These are phyloP conservation scores for Eutrigla gurnardus DNA, from an alignment of 2,797 vertebrate genomes.

Conservation along the genomic window DNA sequence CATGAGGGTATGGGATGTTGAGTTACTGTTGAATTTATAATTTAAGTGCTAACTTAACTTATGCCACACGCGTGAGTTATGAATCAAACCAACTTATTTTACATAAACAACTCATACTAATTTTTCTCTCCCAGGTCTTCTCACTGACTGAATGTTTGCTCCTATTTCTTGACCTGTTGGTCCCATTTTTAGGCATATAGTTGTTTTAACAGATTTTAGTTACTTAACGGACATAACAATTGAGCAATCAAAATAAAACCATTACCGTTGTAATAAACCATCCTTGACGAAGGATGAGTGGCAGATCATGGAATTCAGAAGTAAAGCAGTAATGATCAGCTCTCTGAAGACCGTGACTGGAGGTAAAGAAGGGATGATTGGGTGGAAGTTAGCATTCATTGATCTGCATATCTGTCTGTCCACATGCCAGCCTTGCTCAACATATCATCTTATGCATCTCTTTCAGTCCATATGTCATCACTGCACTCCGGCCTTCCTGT, in stretches of 20 bases:
- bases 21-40: too few species aligned
- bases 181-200: not conserved
- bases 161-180: not conserved
- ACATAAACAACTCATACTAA: too few species aligned
- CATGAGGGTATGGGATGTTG: too few species aligned
- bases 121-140: not conserved
- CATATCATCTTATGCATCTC: conserved; percentile 3
- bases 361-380: not conserved
- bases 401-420: not conserved
- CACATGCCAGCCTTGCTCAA: not conserved
- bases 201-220: not conserved
- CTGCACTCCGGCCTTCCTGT: not conserved
- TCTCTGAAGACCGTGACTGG: not conserved
- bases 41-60: too few species aligned
- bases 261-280: not conserved
- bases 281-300: not conserved
- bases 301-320: not conserved
- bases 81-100: too few species aligned
- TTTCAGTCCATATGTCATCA: not conserved
- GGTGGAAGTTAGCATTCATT: not conserved
- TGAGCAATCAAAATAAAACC: not conserved
- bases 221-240: not conserved
- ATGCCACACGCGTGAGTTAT: too few species aligned
- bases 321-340: not conserved
- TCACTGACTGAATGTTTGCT: not conserved